Evolutionary conservation across 1,140 invertebrate genomes (phyloP), one percentile per base, ranked within the genome.

Genomic region (Lanistes nyassanus): DNA sequence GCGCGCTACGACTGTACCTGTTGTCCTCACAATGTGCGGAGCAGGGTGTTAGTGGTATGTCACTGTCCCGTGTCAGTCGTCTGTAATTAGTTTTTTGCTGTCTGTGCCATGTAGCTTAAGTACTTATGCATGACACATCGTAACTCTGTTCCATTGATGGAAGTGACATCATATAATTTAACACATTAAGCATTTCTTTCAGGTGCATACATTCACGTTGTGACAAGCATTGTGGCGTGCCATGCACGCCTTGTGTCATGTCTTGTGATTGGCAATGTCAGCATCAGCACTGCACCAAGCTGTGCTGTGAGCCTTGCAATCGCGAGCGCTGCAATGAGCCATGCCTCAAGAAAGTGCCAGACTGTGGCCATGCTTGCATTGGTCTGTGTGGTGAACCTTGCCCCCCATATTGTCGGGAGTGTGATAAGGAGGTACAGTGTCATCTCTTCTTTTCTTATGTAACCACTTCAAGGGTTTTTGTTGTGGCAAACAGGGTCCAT

Each of bases 321-420:
- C 86, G 89, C 5, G 39, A 37, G 56, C 89, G 91, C 55, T 92
- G 94, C 79, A 75, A 85, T 58, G n/a, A 75, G 21, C 81, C 79
- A 29, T 89, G 88, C 58, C 53, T 66, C 36, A 80, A 80, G 37
- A 29, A 53, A 19, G 75, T 83, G 26, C 34, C 74, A 71, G 23
- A 72, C 9, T 94, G 94, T 87, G 91, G 91, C 58, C 94, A 94
- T 83, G 82, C 42, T 42, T 94, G 94, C 83, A 85, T 90, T 42
- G 90, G 78, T 9, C 36, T 89, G 31, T 94, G 93, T 85, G 88
- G 90, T 47, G 93, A 94, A 91, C 84, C 91, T 89, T 94, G 94
- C 88, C 91, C 87, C 81, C 60, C 11, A 1, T 31, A 82, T 42
- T 84, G 83, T 60, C 11, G 34, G n/a, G 31, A 74, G 13, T 84